Evolutionary conservation across 2,113 vertebrate species (phyloP).

Genomic region (Leucopsar rothschildi): DNA sequence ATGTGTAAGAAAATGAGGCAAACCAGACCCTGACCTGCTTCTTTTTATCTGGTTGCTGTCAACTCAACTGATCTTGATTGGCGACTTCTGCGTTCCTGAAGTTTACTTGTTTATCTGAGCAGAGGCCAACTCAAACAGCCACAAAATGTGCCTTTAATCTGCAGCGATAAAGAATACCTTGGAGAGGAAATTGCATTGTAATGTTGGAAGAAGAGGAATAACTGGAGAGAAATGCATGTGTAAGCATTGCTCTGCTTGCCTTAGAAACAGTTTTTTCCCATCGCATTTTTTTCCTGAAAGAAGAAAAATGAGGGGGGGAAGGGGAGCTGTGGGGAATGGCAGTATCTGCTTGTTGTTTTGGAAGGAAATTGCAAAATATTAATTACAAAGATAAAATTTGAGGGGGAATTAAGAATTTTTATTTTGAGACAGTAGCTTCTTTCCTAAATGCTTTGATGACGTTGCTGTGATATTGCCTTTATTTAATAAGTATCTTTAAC

Average conservation of each 20-base stretch:
- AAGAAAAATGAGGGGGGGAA: background rate
- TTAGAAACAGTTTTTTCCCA: background rate
- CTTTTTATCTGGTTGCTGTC: conserved; percentile 60
- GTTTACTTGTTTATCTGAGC: conserved; percentile 68
- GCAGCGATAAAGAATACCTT: conserved; percentile 63
- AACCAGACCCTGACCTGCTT: conserved; percentile 63
- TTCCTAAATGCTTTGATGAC: background rate
- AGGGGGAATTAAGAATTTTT: background rate
- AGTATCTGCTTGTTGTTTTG: background rate
- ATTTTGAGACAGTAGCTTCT: background rate
- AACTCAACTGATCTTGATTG: conserved; percentile 39
- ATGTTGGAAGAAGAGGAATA: conserved; percentile 1
- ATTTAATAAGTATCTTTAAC: background rate
- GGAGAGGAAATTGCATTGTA: conserved; percentile 57
- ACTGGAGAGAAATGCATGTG: background rate
- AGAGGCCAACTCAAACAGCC: conserved; percentile 51
- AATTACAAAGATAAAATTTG: background rate
- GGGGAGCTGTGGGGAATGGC: background rate
- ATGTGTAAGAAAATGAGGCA: conserved; percentile 54
- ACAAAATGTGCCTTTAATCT: conserved; percentile 65
- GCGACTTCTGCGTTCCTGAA: conserved; percentile 28
- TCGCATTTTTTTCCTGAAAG: background rate
- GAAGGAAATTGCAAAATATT: background rate
- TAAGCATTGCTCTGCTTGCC: background rate
- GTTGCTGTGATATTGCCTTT: background rate